These are phyloP conservation scores for Sialis lutaria DNA, from an alignment of 2,888 invertebrate species.

Conservation along the genomic window DNA sequence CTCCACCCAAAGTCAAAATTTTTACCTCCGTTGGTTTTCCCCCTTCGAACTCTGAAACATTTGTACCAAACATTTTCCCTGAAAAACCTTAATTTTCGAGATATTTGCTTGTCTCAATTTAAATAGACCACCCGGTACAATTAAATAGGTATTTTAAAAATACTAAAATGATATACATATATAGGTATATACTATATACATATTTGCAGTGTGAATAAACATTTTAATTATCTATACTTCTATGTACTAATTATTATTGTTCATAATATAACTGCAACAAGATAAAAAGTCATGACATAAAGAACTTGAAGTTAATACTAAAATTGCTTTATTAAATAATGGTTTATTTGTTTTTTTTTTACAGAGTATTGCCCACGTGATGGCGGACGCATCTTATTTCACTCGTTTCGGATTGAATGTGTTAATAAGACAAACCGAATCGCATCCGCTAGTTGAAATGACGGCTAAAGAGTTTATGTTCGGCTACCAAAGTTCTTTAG, in stretches of 20 bases:
- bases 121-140: no score
- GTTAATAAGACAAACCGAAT: slow-evolving; percentile 46
- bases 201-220: background rate
- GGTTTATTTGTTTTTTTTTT: slow-evolving; percentile 17
- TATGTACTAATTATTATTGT: no score
- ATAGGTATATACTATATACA: no score
- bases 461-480: slow-evolving; percentile 81
- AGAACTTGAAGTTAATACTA: background rate
- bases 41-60: no score
- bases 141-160: background rate
- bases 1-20: no score
- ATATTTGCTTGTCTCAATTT: no score
- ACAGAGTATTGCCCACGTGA: slow-evolving; percentile 69
- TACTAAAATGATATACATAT: background rate
- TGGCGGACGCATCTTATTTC: slow-evolving; percentile 43
- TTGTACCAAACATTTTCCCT: no score
- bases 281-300: no score
- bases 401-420: slow-evolving; percentile 52
- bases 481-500: slow-evolving; percentile 64
- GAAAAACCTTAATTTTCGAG: no score
- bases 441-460: slow-evolving; percentile 57
- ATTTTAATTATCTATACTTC: background rate
- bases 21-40: no score
- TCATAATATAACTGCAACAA: no score
- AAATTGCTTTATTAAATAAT: background rate